Percentiles rank a stretch among this genome's conserved stretches.
Evolutionary conservation across 35 echinoderm and acorn worm species (phyloP).

Genomic region (Lytechinus pictus): DNA sequence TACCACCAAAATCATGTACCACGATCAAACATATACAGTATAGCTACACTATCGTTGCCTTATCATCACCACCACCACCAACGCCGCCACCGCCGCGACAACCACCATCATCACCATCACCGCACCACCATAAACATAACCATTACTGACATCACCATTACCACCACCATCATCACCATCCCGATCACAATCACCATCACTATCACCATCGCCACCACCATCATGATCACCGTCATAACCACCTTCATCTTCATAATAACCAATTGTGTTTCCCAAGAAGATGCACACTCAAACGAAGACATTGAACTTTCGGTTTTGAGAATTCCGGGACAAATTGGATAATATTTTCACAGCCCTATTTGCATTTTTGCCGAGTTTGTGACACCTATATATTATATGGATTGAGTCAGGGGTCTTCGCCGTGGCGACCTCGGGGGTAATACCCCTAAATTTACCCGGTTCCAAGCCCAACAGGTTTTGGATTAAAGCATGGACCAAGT

Average conservation of each 20-base stretch:
- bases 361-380: background rate
- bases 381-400: background rate
- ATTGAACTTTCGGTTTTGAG: background rate
- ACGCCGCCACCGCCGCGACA: too few species aligned
- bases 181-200: background rate
- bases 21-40: too few species aligned
- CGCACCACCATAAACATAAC: background rate
- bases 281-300: background rate
- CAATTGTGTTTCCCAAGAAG: background rate
- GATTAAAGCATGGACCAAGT: background rate
- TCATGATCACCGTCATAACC: background rate
- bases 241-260: background rate
- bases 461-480: background rate
- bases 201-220: background rate
- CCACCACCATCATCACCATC: background rate
- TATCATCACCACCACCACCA: too few species aligned
- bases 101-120: too few species aligned
- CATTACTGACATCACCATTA: background rate
- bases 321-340: constrained; percentile 3
- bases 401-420: background rate
- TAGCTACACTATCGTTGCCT: too few species aligned
- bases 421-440: background rate
- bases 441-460: background rate
- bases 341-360: background rate
- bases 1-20: too few species aligned